Percentiles rank a stretch among this genome's conserved stretches.
Conservation (phyloP, 2,888 invertebrate genomes). For the Linhomoeus sp. region DNA sequence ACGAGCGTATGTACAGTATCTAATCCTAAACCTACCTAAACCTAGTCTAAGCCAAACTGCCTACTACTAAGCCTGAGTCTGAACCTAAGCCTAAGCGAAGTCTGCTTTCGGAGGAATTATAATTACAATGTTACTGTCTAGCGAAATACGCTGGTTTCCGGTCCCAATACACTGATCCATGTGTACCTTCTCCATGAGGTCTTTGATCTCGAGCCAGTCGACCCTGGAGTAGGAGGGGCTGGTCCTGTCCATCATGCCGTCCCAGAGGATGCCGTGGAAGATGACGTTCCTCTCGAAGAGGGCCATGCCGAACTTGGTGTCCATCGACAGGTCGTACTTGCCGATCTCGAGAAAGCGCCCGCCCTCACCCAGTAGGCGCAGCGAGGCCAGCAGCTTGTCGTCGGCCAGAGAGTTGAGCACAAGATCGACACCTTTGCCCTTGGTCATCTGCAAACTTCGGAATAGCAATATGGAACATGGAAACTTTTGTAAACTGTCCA, state of each 20-base stretch:
- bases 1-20: too few species aligned
- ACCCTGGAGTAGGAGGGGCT: background rate
- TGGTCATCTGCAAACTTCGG: slow-evolving; percentile 52
- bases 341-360: slow-evolving; percentile 91
- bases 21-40: too few species aligned
- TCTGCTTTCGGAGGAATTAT: too few species aligned
- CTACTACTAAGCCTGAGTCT: too few species aligned
- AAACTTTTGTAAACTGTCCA: too few species aligned
- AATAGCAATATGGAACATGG: too few species aligned
- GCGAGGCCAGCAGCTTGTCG: slow-evolving; percentile 52
- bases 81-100: too few species aligned
- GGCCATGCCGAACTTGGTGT: slow-evolving; percentile 66
- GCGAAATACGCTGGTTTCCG: too few species aligned
- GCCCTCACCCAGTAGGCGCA: slow-evolving; percentile 66
- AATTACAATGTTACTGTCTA: too few species aligned
- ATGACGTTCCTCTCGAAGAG: slow-evolving; percentile 81
- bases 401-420: slow-evolving; percentile 89
- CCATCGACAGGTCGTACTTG: slow-evolving; percentile 76
- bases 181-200: background rate
- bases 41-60: too few species aligned
- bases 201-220: background rate
- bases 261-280: slow-evolving; percentile 85
- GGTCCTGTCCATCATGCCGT: slow-evolving; percentile 33
- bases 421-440: slow-evolving; percentile 64
- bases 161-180: background rate